Evolutionary conservation across 2,113 vertebrate genomes (phyloP).

Genomic region (Pelobates fuscus): DNA sequence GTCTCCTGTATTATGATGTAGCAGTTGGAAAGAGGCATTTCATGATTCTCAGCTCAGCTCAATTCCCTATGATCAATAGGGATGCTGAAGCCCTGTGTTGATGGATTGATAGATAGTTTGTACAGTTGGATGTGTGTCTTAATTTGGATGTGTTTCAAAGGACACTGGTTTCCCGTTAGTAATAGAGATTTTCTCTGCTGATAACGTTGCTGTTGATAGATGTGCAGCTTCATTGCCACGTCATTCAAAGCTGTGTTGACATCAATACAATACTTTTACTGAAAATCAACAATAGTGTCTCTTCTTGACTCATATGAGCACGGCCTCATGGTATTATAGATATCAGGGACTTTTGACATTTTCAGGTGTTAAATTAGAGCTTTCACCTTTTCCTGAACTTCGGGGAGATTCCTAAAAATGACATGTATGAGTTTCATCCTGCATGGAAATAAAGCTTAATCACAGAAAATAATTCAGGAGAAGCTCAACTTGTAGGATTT

Average conservation of each 20-base stretch:
- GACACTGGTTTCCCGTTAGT: not conserved
- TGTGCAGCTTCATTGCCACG: not conserved
- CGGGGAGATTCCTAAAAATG: not conserved
- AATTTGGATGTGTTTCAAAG: slow-evolving; percentile 12
- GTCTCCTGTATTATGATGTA: not conserved
- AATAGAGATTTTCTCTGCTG: slow-evolving; percentile 2
- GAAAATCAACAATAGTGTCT: not conserved
- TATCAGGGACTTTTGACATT: not conserved
- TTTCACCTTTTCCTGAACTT: slow-evolving; percentile 28
- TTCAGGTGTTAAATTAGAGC: not conserved
- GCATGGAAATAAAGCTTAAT: no score
- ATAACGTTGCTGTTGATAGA: slow-evolving; percentile 9
- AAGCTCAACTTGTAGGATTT: no score
- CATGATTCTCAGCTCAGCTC: not conserved
- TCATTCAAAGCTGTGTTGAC: not conserved
- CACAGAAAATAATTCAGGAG: no score
- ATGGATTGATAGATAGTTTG: slow-evolving; percentile 3
- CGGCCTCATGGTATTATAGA: not conserved
- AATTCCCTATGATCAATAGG: not conserved
- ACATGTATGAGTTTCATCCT: not conserved
- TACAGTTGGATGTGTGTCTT: slow-evolving; percentile 2
- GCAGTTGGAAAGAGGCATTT: slow-evolving; percentile 1
- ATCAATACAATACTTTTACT: not conserved
- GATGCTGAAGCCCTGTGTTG: not conserved
- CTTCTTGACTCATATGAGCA: not conserved